phyloP scores from a whole-genome alignment of 2,888 invertebrate genomes.

The Eristalinus aeneus region DNA sequence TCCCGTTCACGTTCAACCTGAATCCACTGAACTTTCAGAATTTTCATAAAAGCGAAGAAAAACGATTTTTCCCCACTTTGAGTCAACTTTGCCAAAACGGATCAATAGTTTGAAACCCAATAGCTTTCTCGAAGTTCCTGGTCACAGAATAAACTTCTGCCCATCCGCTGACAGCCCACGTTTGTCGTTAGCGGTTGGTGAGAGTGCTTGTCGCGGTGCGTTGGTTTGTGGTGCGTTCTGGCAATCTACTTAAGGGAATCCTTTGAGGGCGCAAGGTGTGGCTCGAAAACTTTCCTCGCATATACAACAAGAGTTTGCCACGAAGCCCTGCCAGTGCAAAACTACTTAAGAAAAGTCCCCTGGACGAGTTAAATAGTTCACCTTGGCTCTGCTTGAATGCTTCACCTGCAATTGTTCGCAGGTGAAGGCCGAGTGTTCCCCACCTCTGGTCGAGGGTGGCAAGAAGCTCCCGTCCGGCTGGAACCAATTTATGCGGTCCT shows the following conservation, averaged over 20 bases:
- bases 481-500: not conserved
- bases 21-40: not conserved
- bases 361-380: slow-evolving; percentile 1
- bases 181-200: not conserved
- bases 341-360: not conserved
- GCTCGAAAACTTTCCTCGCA: slow-evolving; percentile 20
- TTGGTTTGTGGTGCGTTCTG: not conserved
- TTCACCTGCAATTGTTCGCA: not conserved
- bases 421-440: not conserved
- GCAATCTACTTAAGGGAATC: not conserved
- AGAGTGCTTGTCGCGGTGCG: not conserved
- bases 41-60: not conserved
- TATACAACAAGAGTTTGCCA: slow-evolving; percentile 44
- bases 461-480: slow-evolving; percentile 2
- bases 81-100: slow-evolving; percentile 1
- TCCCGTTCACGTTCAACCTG: not conserved
- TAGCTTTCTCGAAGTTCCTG: slow-evolving; percentile 4
- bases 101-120: slow-evolving; percentile 38
- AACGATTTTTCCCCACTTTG: not conserved
- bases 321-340: slow-evolving; percentile 1
- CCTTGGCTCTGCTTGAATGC: not conserved
- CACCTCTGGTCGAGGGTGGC: slow-evolving; percentile 3
- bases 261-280: not conserved
- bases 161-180: not conserved
- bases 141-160: slow-evolving; percentile 10